phyloP scores from a whole-genome alignment of 1,140 invertebrate genomes.

The Theocolax elegans region DNA sequence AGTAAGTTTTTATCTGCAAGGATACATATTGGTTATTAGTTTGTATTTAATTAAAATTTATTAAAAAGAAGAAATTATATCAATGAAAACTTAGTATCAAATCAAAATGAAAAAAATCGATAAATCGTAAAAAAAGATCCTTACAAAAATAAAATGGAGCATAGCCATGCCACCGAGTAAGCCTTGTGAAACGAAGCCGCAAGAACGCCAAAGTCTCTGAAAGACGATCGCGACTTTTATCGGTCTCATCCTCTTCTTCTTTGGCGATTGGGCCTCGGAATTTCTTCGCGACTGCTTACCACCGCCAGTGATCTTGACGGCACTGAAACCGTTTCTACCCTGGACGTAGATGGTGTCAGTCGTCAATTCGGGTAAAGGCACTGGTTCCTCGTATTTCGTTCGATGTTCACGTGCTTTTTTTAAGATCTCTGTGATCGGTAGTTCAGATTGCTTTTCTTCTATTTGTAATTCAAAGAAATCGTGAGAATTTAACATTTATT shows the following conservation, averaged over 20 bases:
- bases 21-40: too few relatives aligned
- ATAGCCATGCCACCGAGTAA: slow-evolving; percentile 62
- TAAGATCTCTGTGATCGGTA: slow-evolving; percentile 63
- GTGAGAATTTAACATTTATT: too few relatives aligned
- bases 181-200: slow-evolving; percentile 61
- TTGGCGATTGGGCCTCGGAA: neutral
- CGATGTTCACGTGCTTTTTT: slow-evolving; percentile 53
- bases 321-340: slow-evolving; percentile 57
- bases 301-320: slow-evolving; percentile 54
- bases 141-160: slow-evolving; percentile 61
- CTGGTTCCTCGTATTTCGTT: slow-evolving; percentile 57
- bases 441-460: slow-evolving; percentile 45
- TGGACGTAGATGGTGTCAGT: slow-evolving; percentile 65
- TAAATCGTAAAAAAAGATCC: slow-evolving; percentile 10
- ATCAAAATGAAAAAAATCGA: too few relatives aligned
- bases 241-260: slow-evolving; percentile 23
- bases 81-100: too few relatives aligned
- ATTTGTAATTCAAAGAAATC: too few relatives aligned
- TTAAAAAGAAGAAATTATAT: too few relatives aligned
- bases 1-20: slow-evolving; percentile 54
- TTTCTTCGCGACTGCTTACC: slow-evolving; percentile 38
- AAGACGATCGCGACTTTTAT: slow-evolving; percentile 58
- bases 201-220: slow-evolving; percentile 57
- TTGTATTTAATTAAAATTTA: too few relatives aligned
- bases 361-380: slow-evolving; percentile 54